These are phyloP conservation scores for Pollenia amentaria DNA, from an alignment of 2,888 invertebrate species.

Conservation along the genomic window DNA sequence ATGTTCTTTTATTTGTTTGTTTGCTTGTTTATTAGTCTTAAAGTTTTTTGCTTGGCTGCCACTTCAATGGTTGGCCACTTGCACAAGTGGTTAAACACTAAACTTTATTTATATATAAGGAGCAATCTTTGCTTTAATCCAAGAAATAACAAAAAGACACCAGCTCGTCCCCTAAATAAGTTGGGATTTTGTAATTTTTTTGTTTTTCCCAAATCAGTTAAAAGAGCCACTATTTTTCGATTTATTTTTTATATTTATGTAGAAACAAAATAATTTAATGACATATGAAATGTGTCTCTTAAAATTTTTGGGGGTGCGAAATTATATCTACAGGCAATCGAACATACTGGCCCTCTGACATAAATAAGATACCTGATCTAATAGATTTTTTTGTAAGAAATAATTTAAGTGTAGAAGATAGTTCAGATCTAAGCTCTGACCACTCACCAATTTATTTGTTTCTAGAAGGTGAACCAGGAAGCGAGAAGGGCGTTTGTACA, in stretches of 20 bases:
- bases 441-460: too few species aligned
- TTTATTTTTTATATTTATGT: background rate
- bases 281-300: too few species aligned
- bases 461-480: too few species aligned
- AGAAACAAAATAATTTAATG: conserved; percentile 4
- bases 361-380: too few species aligned
- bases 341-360: too few species aligned
- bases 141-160: conserved; percentile 10
- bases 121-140: conserved; percentile 33
- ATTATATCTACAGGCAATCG: too few species aligned
- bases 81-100: conserved; percentile 69
- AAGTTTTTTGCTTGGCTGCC: conserved; percentile 60
- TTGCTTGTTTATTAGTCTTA: conserved; percentile 28
- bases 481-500: too few species aligned
- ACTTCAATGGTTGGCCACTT: conserved; percentile 71
- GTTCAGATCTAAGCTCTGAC: too few species aligned
- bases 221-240: background rate
- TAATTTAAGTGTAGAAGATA: too few species aligned
- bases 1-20: background rate
- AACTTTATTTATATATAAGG: conserved; percentile 63
- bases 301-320: too few species aligned
- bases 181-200: conserved; percentile 43
- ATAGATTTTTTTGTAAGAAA: too few species aligned
- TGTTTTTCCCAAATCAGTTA: background rate
- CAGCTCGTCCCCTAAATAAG: conserved; percentile 21